A percentile compares a stretch with the other conserved stretches of the same genome.
Conservation (phyloP, 1,140 invertebrate genomes). For the Atta texana region DNA sequence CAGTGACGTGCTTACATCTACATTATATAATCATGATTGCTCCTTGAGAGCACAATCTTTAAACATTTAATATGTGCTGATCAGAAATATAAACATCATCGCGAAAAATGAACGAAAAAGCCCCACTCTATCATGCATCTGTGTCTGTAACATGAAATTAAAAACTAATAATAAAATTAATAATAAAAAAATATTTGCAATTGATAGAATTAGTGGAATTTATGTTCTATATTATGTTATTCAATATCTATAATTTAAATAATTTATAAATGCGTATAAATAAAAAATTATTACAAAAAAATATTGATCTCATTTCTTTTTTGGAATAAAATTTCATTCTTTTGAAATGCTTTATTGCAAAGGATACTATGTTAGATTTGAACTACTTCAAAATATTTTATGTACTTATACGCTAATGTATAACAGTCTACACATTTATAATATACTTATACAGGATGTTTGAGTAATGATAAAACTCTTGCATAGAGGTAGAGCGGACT, state of each 20-base stretch:
- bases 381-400: not conserved
- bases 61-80: no score
- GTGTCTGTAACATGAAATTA: not conserved
- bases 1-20: no score
- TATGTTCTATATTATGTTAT: not conserved
- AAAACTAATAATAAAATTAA: not conserved
- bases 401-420: not conserved
- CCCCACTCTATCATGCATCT: not conserved
- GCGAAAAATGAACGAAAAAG: no score
- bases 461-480: no score
- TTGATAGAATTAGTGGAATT: not conserved
- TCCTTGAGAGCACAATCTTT: no score
- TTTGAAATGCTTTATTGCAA: conserved; percentile 42
- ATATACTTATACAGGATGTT: no score
- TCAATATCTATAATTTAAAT: not conserved
- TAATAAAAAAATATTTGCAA: not conserved
- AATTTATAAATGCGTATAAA: not conserved
- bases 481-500: no score
- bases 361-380: conserved; percentile 18
- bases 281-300: no score
- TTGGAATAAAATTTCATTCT: no score
- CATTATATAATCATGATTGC: no score
- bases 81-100: no score
- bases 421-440: not conserved
- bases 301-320: no score